phyloP scores from a whole-genome alignment of 37 sponge, comb jelly and placozoan species.

The Theonella swinhoei region DNA sequence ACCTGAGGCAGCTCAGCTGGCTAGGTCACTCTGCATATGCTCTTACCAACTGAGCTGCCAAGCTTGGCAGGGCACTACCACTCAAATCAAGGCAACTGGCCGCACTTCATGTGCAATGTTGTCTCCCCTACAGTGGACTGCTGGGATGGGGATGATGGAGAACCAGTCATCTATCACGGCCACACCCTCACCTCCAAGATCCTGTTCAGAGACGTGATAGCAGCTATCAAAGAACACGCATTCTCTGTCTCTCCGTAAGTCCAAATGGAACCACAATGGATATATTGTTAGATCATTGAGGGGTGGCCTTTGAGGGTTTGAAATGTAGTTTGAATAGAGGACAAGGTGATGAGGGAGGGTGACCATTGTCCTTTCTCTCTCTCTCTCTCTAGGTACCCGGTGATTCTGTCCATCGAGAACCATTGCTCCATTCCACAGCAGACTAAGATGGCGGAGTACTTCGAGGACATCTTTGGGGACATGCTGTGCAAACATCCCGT shows the following conservation, averaged over 20 bases:
- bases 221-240: slow-evolving; percentile 86
- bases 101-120: too few species aligned
- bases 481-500: slow-evolving; percentile 5
- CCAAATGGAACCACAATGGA: too few species aligned
- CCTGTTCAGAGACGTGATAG: slow-evolving; percentile 76
- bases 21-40: too few species aligned
- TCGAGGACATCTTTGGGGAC: slow-evolving; percentile 58
- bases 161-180: slow-evolving; percentile 93
- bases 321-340: background rate
- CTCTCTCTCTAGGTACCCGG: slow-evolving; percentile 30
- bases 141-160: slow-evolving; percentile 94
- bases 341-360: background rate
- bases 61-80: too few species aligned
- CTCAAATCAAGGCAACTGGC: too few species aligned
- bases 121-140: slow-evolving; percentile 84
- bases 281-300: too few species aligned
- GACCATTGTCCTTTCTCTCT: background rate
- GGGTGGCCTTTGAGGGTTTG: background rate
- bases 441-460: slow-evolving; percentile 51
- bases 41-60: too few species aligned
- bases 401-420: slow-evolving; percentile 91
- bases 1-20: too few species aligned
- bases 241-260: slow-evolving; percentile 71
- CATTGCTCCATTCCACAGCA: slow-evolving; percentile 62
- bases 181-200: slow-evolving; percentile 92